Base-by-base conservation (phyloP, 2,113 vertebrate genomes). In the Tiliqua scincoides region DNA sequence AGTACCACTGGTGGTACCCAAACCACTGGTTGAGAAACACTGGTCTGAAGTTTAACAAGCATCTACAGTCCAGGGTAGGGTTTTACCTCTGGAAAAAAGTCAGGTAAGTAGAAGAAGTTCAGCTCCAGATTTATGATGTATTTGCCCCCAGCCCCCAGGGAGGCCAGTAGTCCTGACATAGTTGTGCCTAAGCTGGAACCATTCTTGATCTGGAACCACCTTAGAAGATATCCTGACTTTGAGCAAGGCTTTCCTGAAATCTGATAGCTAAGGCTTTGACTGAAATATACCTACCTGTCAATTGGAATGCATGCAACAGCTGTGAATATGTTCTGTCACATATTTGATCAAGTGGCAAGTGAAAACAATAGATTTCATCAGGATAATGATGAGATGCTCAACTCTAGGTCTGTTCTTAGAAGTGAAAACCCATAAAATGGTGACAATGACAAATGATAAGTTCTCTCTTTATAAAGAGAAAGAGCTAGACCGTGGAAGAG, bases 371-470 rank as follows among this genome's bases (percentile, higher is more conserved):
- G 48, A 82, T 83, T 43, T 73, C 15, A 73, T 78, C 63, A 85
- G 52, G 37, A 85, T 70, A 37, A 85, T 85, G 63, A 78, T 78
- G 43, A 77, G 62, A 78, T 70, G 63, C 25, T 85, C 84, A 59
- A 59, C 54, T 70, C 78, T n/a, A 70, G 32, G 25, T 54, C 17
- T 59, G 48, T 27, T 54, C 54, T 37, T 61, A 85, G 67, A 77
- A 37, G 74, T 77, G 48, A 68, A 85, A 77, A 78, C 77, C 74
- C 52, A 68, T 85, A 85, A 70, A 67, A 57, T 37, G 32, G 54
- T 68, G 48, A 57, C 32, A 85, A 85, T 78, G 52, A 78, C 59
- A 70, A 85, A 78, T 78, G 74, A 40, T 70, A 85, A 77, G n/a
- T 77, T 70, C 80, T 57, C 48, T 71, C n/a, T 71, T 37, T 68